phyloP scores from a whole-genome alignment of 2,888 invertebrate genomes.

The Xylota segnis region DNA sequence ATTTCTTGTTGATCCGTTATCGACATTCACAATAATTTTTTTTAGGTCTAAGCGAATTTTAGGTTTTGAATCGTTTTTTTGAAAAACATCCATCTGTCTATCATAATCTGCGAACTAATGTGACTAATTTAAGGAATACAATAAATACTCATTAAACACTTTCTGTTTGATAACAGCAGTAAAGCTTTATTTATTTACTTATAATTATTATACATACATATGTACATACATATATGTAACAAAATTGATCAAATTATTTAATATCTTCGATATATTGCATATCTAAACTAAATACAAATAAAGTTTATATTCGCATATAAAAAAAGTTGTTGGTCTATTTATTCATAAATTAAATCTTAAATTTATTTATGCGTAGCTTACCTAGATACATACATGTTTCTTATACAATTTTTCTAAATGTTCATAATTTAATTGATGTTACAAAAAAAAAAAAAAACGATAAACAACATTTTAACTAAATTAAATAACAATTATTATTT shows the following conservation, averaged over 20 bases:
- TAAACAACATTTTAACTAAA: slow-evolving; percentile 25
- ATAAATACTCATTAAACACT: too few relatives aligned
- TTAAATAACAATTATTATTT: slow-evolving; percentile 25
- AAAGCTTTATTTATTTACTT: slow-evolving; percentile 52
- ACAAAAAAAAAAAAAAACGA: slow-evolving; percentile 23
- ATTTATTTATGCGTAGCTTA: slow-evolving; percentile 16
- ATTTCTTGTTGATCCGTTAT: too few relatives aligned
- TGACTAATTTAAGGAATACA: too few relatives aligned
- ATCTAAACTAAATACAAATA: background rate
- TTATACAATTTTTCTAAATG: slow-evolving; percentile 38
- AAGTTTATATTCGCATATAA: background rate
- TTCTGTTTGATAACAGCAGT: slow-evolving; percentile 30
- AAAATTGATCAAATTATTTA: slow-evolving; percentile 45
- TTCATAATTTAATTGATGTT: slow-evolving; percentile 45
- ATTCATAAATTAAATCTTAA: slow-evolving; percentile 51
- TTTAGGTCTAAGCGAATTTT: too few relatives aligned
- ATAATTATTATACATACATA: slow-evolving; percentile 21
- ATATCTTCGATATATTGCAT: slow-evolving; percentile 9
- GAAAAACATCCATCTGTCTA: too few relatives aligned
- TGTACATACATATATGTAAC: slow-evolving; percentile 40
- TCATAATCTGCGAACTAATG: too few relatives aligned
- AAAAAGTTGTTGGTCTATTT: slow-evolving; percentile 49
- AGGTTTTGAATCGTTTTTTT: too few relatives aligned
- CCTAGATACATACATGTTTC: slow-evolving; percentile 6
- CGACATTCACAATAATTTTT: too few relatives aligned